phyloP scores from a whole-genome alignment of 2,888 invertebrate genomes.

The Agelastica alni region DNA sequence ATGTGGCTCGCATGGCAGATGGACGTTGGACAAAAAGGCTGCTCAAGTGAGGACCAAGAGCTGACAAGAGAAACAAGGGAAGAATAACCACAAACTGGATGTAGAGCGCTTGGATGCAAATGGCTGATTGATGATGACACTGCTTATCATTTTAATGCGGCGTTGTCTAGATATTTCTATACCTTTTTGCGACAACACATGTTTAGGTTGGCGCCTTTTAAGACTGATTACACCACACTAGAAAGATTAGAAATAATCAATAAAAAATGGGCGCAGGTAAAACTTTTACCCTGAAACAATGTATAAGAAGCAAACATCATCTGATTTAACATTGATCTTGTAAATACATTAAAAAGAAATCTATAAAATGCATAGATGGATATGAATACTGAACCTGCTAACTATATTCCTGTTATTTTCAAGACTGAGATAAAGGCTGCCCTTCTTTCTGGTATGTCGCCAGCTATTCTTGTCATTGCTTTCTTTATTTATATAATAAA shows the following conservation, averaged over 20 bases:
- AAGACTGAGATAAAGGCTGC: constrained; percentile 88
- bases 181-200: too few relatives aligned
- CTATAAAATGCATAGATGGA: constrained; percentile 93
- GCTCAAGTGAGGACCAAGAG: too few relatives aligned
- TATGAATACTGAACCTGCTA: constrained; percentile 84
- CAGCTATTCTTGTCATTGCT: constrained; percentile 82
- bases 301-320: constrained; percentile 72
- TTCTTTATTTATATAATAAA: constrained; percentile 88
- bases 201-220: too few relatives aligned
- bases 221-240: too few relatives aligned
- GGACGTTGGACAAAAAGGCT: too few relatives aligned
- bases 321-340: constrained; percentile 99
- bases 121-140: too few relatives aligned
- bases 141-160: too few relatives aligned
- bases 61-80: too few relatives aligned
- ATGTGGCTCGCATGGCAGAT: too few relatives aligned
- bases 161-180: too few relatives aligned
- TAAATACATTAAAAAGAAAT: constrained; percentile 97
- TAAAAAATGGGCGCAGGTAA: constrained; percentile 96
- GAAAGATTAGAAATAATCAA: constrained; percentile 97
- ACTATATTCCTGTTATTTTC: constrained; percentile 93
- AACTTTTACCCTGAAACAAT: constrained; percentile 72
- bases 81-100: too few relatives aligned
- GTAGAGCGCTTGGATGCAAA: too few relatives aligned
- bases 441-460: constrained; percentile 76